phyloP scores from a whole-genome alignment of 1,140 invertebrate genomes.

The Anthonomus grandis region DNA sequence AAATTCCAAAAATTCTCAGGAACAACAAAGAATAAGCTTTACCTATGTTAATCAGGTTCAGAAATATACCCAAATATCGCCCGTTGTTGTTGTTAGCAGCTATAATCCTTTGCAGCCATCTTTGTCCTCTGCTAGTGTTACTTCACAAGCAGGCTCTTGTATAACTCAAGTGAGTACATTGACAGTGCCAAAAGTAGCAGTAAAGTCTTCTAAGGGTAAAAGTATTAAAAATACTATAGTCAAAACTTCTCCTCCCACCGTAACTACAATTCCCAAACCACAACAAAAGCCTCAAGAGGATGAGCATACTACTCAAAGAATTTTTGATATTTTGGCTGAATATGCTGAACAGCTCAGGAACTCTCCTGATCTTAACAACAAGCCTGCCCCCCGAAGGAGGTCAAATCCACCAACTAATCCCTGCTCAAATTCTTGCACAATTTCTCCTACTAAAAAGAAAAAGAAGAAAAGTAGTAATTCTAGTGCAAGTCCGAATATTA shows the following conservation, averaged over 20 bases:
- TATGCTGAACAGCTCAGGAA: constrained; percentile 77
- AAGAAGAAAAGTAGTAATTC: constrained; percentile 21
- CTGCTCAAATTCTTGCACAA: constrained; percentile 63
- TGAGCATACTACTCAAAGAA: constrained; percentile 75
- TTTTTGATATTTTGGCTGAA: constrained; percentile 75
- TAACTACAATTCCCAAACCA: constrained; percentile 59
- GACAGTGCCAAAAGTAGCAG: constrained; percentile 51
- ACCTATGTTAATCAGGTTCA: constrained; percentile 54
- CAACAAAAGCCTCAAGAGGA: constrained; percentile 78
- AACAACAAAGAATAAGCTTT: constrained; percentile 43
- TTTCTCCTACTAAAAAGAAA: constrained; percentile 54
- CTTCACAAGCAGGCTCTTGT: constrained; percentile 56
- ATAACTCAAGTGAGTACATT: constrained; percentile 49
- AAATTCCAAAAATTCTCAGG: constrained; percentile 24
- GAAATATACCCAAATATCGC: constrained; percentile 54
- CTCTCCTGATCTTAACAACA: constrained; percentile 76
- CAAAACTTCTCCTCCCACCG: constrained; percentile 46
- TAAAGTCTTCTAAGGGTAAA: constrained; percentile 56
- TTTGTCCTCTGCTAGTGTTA: constrained; percentile 59
- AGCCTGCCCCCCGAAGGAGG: constrained; percentile 70
- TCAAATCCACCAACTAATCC: constrained; percentile 73
- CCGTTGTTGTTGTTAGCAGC: constrained; percentile 57
- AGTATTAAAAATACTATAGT: constrained; percentile 28
- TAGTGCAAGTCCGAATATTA: background rate
- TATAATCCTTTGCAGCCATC: constrained; percentile 57